Base-by-base conservation (phyloP, 1,140 invertebrate genomes). In the Eupristina koningsbergeri region DNA sequence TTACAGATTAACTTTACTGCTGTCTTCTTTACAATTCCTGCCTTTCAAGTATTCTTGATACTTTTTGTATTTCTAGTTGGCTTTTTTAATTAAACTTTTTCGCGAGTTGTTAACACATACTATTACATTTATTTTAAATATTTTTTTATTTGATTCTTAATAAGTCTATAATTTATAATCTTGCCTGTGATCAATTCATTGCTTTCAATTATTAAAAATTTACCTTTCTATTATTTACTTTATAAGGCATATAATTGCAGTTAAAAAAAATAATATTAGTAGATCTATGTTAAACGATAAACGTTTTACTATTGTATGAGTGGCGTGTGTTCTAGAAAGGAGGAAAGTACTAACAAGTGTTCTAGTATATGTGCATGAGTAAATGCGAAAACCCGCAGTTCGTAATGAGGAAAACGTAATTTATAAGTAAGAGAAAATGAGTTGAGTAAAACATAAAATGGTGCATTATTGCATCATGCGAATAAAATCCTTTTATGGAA, bases 201-300 rank as follows among this genome's bases (percentile, higher is more conserved):
- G n/a, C n/a, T n/a, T n/a, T n/a, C n/a, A n/a, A 0, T 22, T 9
- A 41, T n/a, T 41, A 11, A 71, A 2, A 71, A 26, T 41, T n/a
- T 41, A 41, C n/a, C 41, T 41, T 41, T 71, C 41, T 31, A 39
- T 41, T 11, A n/a, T n/a, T 41, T 71, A 26, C 8, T n/a, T 41
- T 41, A 11, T 0, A 3, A 41, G 13, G 0, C 6, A 26, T 6
- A 41, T 41, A 34, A 67, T 3, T 36, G 34, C 6, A 69, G 11
- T 69, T 69, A 5, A 69, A 31, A 71, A 71, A 41, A 31, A 71
- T 26, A 15, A 31, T 41, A 71, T 71, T 41, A 39, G 26, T 71
- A 71, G 67, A 71, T 71, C 67, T 71, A 41, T 71, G 67, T 71
- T 71, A 71, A 69, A 22, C 22, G 67, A 71, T 71, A 71, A 71